Evolutionary conservation across 1,140 invertebrate genomes (phyloP), one percentile per base, ranked within the genome.

Genomic region (Pseudomyrmex sp.): DNA sequence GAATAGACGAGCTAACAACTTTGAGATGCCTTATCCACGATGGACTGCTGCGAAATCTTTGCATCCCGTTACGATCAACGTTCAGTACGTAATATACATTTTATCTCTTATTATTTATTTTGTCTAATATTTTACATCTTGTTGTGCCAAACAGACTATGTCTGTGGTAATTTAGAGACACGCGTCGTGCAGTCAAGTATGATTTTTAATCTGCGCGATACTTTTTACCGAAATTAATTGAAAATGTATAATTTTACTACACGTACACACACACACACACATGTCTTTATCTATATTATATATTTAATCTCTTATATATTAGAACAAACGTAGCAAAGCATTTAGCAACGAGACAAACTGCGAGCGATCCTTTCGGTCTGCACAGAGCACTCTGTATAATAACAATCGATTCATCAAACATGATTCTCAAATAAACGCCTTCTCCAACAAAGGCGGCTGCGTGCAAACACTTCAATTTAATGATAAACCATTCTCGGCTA

Each of bases 351-450:
- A 77, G 26, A 52, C 58, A n/a, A 26, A 3, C 26, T 26, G 26
- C 26, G n/a, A 54, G n/a, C n/a, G 12, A 59, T 23, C 5, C 18
- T 50, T 7, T 7, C 35, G 35, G 44, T 10, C 44, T 75, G 62
- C 35, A 70, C 59, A 35, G 20, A 75, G 79, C 79, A 82, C 79
- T 82, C 35, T 52, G 59, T n/a, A 62, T 82, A 75, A 82, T 82
- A 82, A 75, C 63, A 75, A 75, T 82, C 79, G 79, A 75, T 75
- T 75, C 74, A 74, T 52, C 61, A 82, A 82, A 63, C 44, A 62
- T 54, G 62, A 63, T 73, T 62, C 58, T 35, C 79, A 72, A 74
- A 82, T 82, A 82, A 74, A 62, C 79, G 70, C 79, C 58, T 44
- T 74, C 23, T 76, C 48, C 70, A 75, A 82, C 13, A 82, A 54